These are phyloP conservation scores for Saguinus midas DNA, from an alignment of 2,113 vertebrate species.

Conservation along the genomic window DNA sequence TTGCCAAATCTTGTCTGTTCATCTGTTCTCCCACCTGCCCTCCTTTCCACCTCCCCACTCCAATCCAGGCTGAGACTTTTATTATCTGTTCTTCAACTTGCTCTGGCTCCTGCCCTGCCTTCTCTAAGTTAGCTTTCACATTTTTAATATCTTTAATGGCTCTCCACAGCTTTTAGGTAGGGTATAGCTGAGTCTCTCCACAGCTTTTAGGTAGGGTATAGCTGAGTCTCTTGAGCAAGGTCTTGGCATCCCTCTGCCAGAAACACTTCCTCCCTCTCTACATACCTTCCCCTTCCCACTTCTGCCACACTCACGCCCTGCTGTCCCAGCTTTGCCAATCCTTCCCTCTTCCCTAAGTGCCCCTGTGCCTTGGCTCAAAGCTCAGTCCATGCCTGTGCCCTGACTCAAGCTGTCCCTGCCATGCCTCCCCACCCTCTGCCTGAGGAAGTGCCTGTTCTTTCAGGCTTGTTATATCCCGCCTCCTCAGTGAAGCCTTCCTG, in stretches of 20 bases:
- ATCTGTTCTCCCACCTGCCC: background rate
- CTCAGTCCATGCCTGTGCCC: background rate
- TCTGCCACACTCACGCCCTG: background rate
- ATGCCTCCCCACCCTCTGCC: background rate
- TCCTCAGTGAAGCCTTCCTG: background rate
- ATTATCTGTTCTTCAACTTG: background rate
- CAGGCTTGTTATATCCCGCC: background rate
- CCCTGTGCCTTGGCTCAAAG: background rate
- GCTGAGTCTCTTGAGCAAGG: background rate
- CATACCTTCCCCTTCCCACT: background rate
- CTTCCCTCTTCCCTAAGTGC: background rate
- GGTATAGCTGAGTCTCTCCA: background rate
- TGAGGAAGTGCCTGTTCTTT: background rate
- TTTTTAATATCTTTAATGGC: background rate
- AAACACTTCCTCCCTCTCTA: fast-evolving
- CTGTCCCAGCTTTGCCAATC: no score
- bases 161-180: background rate
- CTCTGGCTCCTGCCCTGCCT: background rate
- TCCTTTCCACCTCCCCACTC: background rate
- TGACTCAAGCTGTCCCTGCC: background rate
- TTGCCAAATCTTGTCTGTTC: background rate
- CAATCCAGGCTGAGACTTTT: background rate
- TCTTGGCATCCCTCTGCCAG: background rate
- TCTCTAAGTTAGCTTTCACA: background rate
- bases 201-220: background rate